Percentiles rank a stretch among this genome's conserved stretches.
Evolutionary conservation across 2,797 vertebrate genomes (phyloP).

Genomic region (Vipera ursinii): DNA sequence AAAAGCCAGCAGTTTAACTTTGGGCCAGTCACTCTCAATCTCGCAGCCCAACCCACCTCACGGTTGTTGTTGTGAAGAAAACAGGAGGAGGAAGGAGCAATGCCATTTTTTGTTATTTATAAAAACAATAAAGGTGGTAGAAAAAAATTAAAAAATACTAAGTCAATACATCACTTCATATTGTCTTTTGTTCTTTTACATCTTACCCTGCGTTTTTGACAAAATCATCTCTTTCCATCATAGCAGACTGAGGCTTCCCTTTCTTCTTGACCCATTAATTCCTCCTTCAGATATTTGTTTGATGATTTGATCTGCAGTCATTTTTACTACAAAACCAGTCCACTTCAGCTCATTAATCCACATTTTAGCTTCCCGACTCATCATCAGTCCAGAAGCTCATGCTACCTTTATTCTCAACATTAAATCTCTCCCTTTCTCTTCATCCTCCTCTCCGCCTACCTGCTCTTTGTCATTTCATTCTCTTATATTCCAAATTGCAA

Average conservation of each 20-base stretch:
- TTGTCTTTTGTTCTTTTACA: not conserved
- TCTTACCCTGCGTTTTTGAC: not conserved
- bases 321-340: not conserved
- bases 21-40: no score
- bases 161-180: not conserved
- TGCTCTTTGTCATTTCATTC: not conserved
- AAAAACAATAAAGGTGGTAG: no score
- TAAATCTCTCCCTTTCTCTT: not conserved
- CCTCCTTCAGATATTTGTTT: not conserved
- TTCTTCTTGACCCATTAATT: not conserved
- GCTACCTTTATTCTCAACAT: not conserved
- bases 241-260: not conserved
- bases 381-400: not conserved
- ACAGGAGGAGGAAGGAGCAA: no score
- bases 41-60: no score
- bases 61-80: no score
- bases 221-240: not conserved
- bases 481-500: not conserved
- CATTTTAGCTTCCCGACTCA: no score
- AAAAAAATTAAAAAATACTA: no score
- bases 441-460: not conserved
- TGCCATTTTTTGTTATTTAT: no score
- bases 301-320: not conserved
- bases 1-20: no score
- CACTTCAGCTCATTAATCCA: not conserved